Percentiles rank a stretch among this genome's conserved stretches.
Conservation (phyloP, 2,888 invertebrate species). For the Alentia gelatinosa region DNA sequence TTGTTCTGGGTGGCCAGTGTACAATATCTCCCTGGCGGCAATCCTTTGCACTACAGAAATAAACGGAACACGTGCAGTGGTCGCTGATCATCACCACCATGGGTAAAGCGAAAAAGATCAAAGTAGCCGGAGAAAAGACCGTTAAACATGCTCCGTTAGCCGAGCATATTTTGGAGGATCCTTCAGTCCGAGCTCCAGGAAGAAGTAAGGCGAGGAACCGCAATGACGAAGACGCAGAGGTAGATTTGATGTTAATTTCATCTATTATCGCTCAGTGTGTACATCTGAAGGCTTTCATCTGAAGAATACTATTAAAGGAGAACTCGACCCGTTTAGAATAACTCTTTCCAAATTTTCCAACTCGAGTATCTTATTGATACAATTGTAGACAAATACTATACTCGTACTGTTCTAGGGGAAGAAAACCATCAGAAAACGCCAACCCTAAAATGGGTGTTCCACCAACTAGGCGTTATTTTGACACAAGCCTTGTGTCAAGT, state of each 20-base stretch:
- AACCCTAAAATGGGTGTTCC: no score
- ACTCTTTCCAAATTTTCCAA: no score
- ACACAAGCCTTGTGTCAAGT: no score
- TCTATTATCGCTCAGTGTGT: background rate
- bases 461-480: no score
- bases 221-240: slow-evolving; percentile 88
- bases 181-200: slow-evolving; percentile 84
- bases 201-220: slow-evolving; percentile 85
- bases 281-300: background rate
- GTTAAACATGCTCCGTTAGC: slow-evolving; percentile 84
- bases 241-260: slow-evolving; percentile 77
- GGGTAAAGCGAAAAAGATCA: slow-evolving; percentile 89
- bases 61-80: slow-evolving; percentile 16
- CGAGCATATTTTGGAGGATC: slow-evolving; percentile 88
- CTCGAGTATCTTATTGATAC: no score
- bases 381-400: no score
- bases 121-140: slow-evolving; percentile 82
- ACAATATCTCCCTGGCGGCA: no score
- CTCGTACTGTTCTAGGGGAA: no score
- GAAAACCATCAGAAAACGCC: no score
- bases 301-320: no score
- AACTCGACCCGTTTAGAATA: no score
- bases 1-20: no score
- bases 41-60: background rate
- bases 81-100: slow-evolving; percentile 80